These are phyloP conservation scores for Bursaphelenchus mucronatus DNA, from an alignment of 1,140 invertebrate genomes.

Conservation along the genomic window DNA sequence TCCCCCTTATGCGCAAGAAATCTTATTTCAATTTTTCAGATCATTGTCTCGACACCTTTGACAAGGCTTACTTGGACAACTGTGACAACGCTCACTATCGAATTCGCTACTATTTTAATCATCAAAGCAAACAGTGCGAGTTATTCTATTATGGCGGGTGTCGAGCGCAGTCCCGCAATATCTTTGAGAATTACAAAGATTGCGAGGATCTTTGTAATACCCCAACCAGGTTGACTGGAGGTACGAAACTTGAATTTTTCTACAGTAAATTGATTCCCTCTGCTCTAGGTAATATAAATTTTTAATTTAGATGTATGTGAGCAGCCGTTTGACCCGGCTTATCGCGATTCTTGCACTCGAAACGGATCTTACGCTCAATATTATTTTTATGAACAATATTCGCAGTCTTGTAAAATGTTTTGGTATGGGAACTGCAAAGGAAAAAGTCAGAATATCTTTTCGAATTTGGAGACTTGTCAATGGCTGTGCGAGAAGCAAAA, in stretches of 20 bases:
- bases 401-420: conserved; percentile 46
- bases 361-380: conserved; percentile 43
- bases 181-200: conserved; percentile 24
- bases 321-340: conserved; percentile 46
- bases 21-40: conserved; percentile 30
- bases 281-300: too few species aligned
- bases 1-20: not conserved
- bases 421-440: conserved; percentile 56
- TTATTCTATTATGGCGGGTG: conserved; percentile 43
- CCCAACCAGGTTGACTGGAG: conserved; percentile 21
- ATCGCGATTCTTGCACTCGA: conserved; percentile 34
- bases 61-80: conserved; percentile 43
- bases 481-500: conserved; percentile 50
- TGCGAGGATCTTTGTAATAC: conserved; percentile 31
- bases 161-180: conserved; percentile 25
- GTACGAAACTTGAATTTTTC: conserved; percentile 15
- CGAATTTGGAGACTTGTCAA: conserved; percentile 47
- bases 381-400: conserved; percentile 45
- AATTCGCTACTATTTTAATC: conserved; percentile 52
- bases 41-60: conserved; percentile 50
- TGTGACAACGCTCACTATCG: conserved; percentile 41
- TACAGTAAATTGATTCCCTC: not conserved
- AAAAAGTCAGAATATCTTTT: conserved; percentile 45
- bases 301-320: conserved; percentile 40
- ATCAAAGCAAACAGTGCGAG: conserved; percentile 35